Conservation (phyloP, 2,797 vertebrate species). For the Picus viridis region DNA sequence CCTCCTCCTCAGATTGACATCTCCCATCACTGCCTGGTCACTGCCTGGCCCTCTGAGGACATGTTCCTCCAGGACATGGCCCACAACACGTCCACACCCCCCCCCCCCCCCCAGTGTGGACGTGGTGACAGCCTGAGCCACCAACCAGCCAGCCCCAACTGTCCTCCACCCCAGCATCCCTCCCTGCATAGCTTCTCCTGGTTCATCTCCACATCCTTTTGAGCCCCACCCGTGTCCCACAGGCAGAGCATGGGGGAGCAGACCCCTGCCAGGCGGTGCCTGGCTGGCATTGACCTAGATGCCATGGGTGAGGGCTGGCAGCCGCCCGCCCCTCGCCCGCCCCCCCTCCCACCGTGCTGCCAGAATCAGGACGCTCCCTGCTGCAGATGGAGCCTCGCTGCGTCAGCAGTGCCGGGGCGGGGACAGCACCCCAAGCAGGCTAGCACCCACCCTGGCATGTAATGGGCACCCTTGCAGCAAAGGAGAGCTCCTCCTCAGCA, state of each 20-base stretch:
- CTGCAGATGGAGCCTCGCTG: slow-evolving; percentile 2
- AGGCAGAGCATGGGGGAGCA: neutral
- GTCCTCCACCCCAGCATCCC: neutral
- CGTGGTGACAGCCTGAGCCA: neutral
- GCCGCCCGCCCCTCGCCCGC: neutral
- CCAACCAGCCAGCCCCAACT: fast-evolving
- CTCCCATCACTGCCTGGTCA: neutral
- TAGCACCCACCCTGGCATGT: fast-evolving
- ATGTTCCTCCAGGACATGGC: neutral
- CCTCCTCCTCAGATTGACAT: neutral
- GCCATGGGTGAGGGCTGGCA: neutral
- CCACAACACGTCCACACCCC: neutral
- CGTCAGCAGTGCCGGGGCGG: neutral
- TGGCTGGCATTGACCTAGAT: slow-evolving; percentile 55
- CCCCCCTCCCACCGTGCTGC: neutral
- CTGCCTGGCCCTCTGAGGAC: neutral
- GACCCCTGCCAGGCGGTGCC: fast-evolving
- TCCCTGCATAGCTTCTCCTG: neutral
- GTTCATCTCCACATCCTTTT: neutral
- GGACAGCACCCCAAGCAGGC: neutral
- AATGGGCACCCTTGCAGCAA: neutral
- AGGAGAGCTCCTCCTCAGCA: neutral
- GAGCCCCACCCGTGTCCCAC: neutral
- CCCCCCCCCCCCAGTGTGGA: no score
- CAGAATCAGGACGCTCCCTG: neutral